These are phyloP conservation scores for Catocala sponsa DNA, from an alignment of 2,888 invertebrate species.

Conservation along the genomic window DNA sequence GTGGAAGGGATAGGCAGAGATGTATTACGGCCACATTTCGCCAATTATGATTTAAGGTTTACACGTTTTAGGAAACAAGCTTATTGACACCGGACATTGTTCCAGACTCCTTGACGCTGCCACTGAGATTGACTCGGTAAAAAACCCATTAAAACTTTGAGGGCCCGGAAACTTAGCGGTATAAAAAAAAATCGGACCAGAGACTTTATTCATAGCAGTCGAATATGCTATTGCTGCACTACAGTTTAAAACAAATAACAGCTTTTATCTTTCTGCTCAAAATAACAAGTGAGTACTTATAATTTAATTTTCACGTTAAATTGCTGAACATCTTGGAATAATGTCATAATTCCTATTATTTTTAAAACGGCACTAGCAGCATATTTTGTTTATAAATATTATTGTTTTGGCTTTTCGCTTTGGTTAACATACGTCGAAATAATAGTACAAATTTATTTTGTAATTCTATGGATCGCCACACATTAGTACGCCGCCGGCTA, in stretches of 20 bases:
- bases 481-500: conserved; percentile 27
- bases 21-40: no score
- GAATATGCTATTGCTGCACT: background rate
- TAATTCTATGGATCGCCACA: conserved; percentile 25
- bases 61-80: no score
- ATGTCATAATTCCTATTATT: conserved; percentile 21
- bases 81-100: no score
- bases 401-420: conserved; percentile 9
- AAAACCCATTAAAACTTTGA: background rate
- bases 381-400: conserved; percentile 12
- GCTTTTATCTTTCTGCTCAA: background rate
- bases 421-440: conserved; percentile 7
- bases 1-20: no score
- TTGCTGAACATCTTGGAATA: no score
- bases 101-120: no score
- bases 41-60: no score
- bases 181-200: no score
- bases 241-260: conserved; percentile 20
- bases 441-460: conserved; percentile 25
- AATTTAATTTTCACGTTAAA: no score
- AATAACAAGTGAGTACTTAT: background rate
- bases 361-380: conserved; percentile 28
- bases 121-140: no score
- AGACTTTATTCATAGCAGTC: no score
- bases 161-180: conserved; percentile 3